A percentile compares a stretch with the other conserved stretches of the same genome.
phyloP scores from a whole-genome alignment of 2,113 vertebrate species.

The Heteronetta atricapilla region DNA sequence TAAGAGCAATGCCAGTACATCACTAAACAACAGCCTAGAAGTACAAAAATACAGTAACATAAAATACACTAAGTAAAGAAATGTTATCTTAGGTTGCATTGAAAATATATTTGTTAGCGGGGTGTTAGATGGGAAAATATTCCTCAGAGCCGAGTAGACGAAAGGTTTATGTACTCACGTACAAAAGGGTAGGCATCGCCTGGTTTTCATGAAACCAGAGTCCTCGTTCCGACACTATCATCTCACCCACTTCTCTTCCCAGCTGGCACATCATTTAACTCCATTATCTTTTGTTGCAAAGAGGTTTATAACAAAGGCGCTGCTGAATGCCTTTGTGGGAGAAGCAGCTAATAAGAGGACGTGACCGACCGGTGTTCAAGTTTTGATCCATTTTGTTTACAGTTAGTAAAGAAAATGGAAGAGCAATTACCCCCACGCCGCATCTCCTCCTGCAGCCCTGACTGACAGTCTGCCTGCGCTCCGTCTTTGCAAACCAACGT shows the following conservation, averaged over 20 bases:
- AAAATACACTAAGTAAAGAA: not conserved
- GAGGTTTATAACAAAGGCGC: not conserved
- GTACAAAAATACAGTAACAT: not conserved
- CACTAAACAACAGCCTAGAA: not conserved
- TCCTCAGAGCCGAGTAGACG: not conserved
- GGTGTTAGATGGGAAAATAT: not conserved
- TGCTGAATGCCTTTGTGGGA: fast-evolving
- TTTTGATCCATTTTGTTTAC: not conserved
- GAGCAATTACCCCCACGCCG: fast-evolving
- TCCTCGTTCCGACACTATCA: not conserved
- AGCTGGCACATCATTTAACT: not conserved
- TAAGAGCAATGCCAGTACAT: not conserved
- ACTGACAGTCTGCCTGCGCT: not conserved
- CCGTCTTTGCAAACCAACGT: fast-evolving
- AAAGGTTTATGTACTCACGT: not conserved
- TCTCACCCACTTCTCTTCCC: not conserved
- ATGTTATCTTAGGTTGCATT: not conserved
- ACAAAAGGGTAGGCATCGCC: not conserved
- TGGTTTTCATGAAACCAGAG: not conserved
- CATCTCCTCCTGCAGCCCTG: fast-evolving
- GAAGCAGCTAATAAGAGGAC: not conserved
- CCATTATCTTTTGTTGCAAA: not conserved
- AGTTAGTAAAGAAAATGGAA: not conserved
- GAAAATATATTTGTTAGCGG: not conserved
- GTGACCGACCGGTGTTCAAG: fast-evolving